Base-by-base conservation (phyloP, 1,140 invertebrate species). In the Aphis craccivora region DNA sequence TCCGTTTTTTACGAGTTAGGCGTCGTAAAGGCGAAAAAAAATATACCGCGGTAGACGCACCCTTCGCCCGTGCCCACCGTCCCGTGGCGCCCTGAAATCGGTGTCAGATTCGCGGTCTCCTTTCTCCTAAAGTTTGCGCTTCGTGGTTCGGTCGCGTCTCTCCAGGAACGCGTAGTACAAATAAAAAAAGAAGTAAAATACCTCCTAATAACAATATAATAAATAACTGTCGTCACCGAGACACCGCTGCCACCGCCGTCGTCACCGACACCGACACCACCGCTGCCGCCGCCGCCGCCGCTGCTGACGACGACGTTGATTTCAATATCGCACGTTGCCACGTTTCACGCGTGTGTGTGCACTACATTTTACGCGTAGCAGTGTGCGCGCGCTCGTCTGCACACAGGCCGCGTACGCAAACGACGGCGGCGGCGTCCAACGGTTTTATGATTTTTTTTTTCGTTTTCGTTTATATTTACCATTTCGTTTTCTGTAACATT, bases 261-360 rank as follows among this genome's bases (percentile, higher is more conserved):
- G 45, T 48, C 86, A 51, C 43, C 45, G 86, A 14, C 60, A 67
- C 60, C 11, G 60, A 67, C 60, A 67, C 45, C 84, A 35, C 48
- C 87, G 87, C 14, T 14, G 14, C 14, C 48, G 25, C n/a, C 87
- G 2, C 2, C 51, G 9, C 43, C 18, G 55, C 22, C 55, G 89
- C 40, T 4, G 55, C 20, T 14, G 90, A 1, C 60, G 43, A 35
- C 90, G 91, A n/a, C 55, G 90, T 83, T 20, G 91, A 81, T 81
- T 83, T 81, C 81, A 93, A 84, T 93, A 84, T 53, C 25, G 43
- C 48, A 48, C 91, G 91, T 92, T 92, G 91, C 76, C 91, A 92
- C 35, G 76, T 92, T 92, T 92, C 91, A 84, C n/a, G 76, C 76
- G 45, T 45, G 90, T n/a, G 48, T 51, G 48, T 51, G n/a, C 87